Conservation (phyloP, 1,140 invertebrate species). For the Hirudo medicinalis region DNA sequence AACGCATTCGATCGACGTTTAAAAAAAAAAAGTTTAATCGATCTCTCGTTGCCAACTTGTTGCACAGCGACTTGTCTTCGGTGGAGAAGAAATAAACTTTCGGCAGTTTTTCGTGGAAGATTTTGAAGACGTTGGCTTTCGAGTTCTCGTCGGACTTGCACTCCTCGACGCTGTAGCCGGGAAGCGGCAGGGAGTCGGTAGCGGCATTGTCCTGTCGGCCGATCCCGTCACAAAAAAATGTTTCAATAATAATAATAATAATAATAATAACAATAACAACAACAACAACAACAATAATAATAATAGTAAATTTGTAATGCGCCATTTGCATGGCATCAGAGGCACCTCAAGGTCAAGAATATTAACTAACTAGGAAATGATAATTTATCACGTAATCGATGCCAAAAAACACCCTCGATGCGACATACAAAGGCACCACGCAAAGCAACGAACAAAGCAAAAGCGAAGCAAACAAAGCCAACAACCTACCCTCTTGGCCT, state of each 20-base stretch:
- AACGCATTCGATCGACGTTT: too few relatives aligned
- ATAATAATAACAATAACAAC: not conserved
- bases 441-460: not conserved
- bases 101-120: conserved; percentile 44
- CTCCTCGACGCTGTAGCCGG: conserved; percentile 46
- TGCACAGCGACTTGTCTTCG: conserved; percentile 27
- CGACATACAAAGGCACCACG: not conserved
- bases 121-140: conserved; percentile 44
- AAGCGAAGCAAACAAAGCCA: not conserved
- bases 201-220: conserved; percentile 41
- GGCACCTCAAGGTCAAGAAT: too few relatives aligned
- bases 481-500: conserved; percentile 18
- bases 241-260: not conserved
- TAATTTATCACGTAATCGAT: too few relatives aligned
- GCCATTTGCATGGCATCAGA: too few relatives aligned
- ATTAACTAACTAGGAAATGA: too few relatives aligned
- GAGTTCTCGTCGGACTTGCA: conserved; percentile 30
- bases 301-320: too few relatives aligned
- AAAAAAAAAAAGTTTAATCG: too few relatives aligned
- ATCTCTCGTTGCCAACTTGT: not conserved
- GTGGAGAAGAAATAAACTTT: conserved; percentile 48
- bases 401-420: too few relatives aligned
- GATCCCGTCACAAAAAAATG: not conserved
- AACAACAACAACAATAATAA: too few relatives aligned
- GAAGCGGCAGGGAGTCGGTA: conserved; percentile 51